Percentiles rank a stretch among this genome's conserved stretches.
phyloP scores from a whole-genome alignment of 1,140 invertebrate species.

The Drosophila repletoides region DNA sequence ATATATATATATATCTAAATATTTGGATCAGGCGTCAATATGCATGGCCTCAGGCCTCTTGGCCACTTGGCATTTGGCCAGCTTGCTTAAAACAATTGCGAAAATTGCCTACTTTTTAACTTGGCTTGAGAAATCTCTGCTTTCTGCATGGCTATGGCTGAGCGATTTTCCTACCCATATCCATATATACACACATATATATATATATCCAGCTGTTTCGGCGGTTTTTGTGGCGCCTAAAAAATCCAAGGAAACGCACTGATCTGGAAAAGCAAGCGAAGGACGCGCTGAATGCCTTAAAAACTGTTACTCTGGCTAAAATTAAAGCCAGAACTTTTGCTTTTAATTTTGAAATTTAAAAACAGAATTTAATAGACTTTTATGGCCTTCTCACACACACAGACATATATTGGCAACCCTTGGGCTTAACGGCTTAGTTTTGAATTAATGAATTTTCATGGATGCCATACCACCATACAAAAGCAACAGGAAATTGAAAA shows the following conservation, averaged over 20 bases:
- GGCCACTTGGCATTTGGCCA: slow-evolving; percentile 41
- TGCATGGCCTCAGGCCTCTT: slow-evolving; percentile 18
- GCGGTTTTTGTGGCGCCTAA: slow-evolving; percentile 3
- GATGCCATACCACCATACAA: slow-evolving; percentile 33
- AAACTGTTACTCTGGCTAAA: neutral
- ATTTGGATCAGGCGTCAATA: slow-evolving; percentile 16
- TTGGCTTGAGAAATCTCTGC: slow-evolving; percentile 16
- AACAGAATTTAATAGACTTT: no score
- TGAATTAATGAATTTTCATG: slow-evolving; percentile 44
- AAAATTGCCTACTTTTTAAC: slow-evolving; percentile 41
- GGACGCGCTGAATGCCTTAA: slow-evolving; percentile 3
- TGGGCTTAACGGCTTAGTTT: slow-evolving; percentile 44
- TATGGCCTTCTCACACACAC: no score
- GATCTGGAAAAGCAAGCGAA: slow-evolving; percentile 5
- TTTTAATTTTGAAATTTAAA: no score
- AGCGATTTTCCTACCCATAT: neutral
- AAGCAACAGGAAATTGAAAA: slow-evolving; percentile 75
- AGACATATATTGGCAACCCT: no score
- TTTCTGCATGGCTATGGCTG: slow-evolving; percentile 18
- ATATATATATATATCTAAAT: no score
- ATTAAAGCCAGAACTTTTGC: neutral
- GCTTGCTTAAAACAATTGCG: slow-evolving; percentile 33
- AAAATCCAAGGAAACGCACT: neutral
- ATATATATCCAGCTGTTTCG: slow-evolving; percentile 10
- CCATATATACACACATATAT: neutral